Percentiles rank a stretch among this genome's conserved stretches.
Conservation (phyloP, 2,113 vertebrate genomes). For the Calonectris borealis region DNA sequence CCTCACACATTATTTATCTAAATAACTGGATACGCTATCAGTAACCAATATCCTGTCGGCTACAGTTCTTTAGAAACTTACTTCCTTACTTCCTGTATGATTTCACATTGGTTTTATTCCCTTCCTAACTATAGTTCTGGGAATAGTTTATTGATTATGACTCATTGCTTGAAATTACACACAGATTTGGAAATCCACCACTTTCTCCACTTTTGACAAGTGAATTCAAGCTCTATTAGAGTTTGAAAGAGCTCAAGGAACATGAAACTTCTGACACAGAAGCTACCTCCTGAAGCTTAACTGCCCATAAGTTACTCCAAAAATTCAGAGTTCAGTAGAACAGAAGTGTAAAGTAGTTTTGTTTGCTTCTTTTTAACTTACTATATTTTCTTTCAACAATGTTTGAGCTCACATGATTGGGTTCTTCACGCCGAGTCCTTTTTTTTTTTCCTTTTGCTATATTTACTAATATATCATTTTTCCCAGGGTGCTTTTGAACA, state of each 20-base stretch:
- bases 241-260: background rate
- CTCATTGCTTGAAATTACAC: constrained; percentile 16
- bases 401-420: background rate
- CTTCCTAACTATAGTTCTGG: constrained; percentile 17
- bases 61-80: background rate
- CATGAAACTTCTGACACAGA: background rate
- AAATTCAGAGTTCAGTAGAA: background rate
- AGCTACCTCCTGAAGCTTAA: background rate
- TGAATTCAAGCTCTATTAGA: background rate
- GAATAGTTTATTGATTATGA: constrained; percentile 45
- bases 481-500: background rate
- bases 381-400: background rate
- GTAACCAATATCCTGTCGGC: background rate
- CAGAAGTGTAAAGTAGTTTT: background rate
- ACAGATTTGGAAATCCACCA: background rate
- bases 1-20: background rate
- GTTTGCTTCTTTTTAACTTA: background rate
- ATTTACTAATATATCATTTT: background rate
- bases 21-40: background rate
- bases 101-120: constrained; percentile 21
- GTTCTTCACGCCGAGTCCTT: background rate
- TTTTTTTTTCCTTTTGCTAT: background rate
- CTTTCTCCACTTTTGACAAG: background rate
- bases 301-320: background rate
- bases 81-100: constrained; percentile 31